These are phyloP conservation scores for Mechanitis messenoides DNA, from an alignment of 2,888 invertebrate species.

Conservation along the genomic window DNA sequence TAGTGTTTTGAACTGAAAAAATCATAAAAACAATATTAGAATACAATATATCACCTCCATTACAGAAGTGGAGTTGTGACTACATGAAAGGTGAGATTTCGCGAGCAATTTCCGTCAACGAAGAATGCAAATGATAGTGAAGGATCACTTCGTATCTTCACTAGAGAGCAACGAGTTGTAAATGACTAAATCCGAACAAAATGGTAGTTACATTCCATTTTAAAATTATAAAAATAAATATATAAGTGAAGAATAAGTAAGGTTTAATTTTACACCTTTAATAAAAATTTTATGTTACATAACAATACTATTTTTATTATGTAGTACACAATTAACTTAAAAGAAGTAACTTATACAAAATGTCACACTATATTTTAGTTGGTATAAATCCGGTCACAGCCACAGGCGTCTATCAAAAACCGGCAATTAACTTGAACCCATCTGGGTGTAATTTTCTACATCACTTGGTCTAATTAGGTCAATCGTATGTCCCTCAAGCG, in stretches of 20 bases:
- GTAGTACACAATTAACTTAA: background rate
- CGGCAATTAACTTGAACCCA: slow-evolving; percentile 55
- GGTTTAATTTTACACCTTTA: too few relatives aligned
- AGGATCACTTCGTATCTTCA: slow-evolving; percentile 39
- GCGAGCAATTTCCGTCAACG: slow-evolving; percentile 69
- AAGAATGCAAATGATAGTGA: slow-evolving; percentile 66
- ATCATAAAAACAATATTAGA: background rate
- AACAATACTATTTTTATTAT: background rate
- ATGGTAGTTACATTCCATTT: background rate
- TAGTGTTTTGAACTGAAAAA: too few relatives aligned
- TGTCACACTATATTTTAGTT: slow-evolving; percentile 2
- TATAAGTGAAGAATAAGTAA: background rate
- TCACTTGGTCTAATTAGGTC: slow-evolving; percentile 67
- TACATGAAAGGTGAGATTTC: slow-evolving; percentile 56
- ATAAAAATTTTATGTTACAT: background rate
- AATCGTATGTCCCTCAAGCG: slow-evolving; percentile 44
- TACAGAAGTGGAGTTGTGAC: slow-evolving; percentile 35
- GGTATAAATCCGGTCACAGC: slow-evolving; percentile 8
- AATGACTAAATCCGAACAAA: background rate
- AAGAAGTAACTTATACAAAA: background rate
- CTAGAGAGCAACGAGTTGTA: background rate
- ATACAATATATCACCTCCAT: slow-evolving; percentile 39
- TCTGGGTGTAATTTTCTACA: slow-evolving; percentile 63
- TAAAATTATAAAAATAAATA: background rate
- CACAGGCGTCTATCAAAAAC: slow-evolving; percentile 30